Base-by-base conservation (phyloP, 2,888 invertebrate genomes). In the Chrysodeixis includens region DNA sequence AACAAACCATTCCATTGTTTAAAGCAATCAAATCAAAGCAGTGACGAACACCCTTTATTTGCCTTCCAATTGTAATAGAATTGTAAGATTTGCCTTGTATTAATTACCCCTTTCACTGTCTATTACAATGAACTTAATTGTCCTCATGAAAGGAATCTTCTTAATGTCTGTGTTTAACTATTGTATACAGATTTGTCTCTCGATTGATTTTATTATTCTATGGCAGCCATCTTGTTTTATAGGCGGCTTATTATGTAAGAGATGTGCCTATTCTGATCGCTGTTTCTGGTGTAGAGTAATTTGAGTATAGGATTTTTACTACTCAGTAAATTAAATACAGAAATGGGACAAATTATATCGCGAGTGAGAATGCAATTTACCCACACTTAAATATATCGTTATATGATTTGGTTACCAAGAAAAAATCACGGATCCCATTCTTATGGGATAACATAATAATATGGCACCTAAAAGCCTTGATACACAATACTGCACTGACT, bases 1-100 rank as follows among this genome's bases (percentile, higher is more conserved):
- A 73, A 56, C 40, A 49, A 52, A 49, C 55, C 12, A 64, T 73
- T 64, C 10, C 26, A 26, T 52, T 52, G 52, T 52, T 52, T 26
- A 62, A 49, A 64, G 30, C 30, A 65, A 71, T 75, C 59, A 71
- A 68, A 67, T 53, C 62, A 63, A 70, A 20, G 54, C 66, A 56
- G 18, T 71, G 56, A 67, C 32, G 16, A 55, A 58, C 74, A 54
- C 63, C 69, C 32, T 55, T 55, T 70, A 65, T 81, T 80, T 72
- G 44, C 71, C 53, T 65, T 57, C 46, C 69, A 65, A 72, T 71
- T 70, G 74, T 76, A 74, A 81, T 74, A 72, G 51, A 56, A 78
- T 79, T 74, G 74, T 77, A 69, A 67, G 72, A 61, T 72, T 71
- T 78, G 61, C 52, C 51, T 73, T 70, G 64, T 81, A 76, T 74